Base-by-base conservation (phyloP, 2,797 vertebrate genomes). In the Hypotaenidia philippensis region DNA sequence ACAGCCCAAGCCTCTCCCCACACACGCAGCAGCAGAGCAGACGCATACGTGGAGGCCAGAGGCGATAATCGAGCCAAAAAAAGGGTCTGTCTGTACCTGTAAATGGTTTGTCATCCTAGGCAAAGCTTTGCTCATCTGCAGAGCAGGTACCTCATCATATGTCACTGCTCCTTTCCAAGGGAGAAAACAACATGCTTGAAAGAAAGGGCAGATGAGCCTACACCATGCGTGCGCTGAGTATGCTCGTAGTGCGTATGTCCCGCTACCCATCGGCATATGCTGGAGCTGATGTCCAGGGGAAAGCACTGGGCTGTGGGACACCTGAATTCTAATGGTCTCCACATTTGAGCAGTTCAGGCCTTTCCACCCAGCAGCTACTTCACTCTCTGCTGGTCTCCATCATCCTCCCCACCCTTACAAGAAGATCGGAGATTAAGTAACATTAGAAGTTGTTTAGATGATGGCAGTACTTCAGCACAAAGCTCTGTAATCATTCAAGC, bases 221-320 rank as follows among this genome's bases (percentile, higher is more conserved):
- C 6, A 6, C 6, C 1, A 4, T 2, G 41, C 2, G 70, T 9
- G 53, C 5, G 2, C 77, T 9, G 4, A 36, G 22, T 1, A 4
- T 9, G 56, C 29, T 27, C 1, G 4, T 32, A 25, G 25, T 5
- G 63, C 11, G 0, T n/a, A 5, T 13, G 63, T 47, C 38, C 69
- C 8, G n/a, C 74, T 77, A 13, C 29, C 79, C 57, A 7, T 20
- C 47, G 16, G 10, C 47, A 4, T 0, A 0, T 6, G 16, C 2
- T 56, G 16, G 36, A 26, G 47, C 17, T 75, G 76, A 44, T 36
- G 63, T 13, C 60, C 11, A 0, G 52, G 15, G 36, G 21, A 32
- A 0, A 0, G 70, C 66, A 70, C 60, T 40, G 63, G 53, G 45
- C 57, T 82, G 52, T 7, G 36, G 38, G 47, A 72, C 31, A n/a